Evolutionary conservation across 1,140 invertebrate species (phyloP), one percentile per base, ranked within the genome.

Genomic region (Pristionchus pacificus): DNA sequence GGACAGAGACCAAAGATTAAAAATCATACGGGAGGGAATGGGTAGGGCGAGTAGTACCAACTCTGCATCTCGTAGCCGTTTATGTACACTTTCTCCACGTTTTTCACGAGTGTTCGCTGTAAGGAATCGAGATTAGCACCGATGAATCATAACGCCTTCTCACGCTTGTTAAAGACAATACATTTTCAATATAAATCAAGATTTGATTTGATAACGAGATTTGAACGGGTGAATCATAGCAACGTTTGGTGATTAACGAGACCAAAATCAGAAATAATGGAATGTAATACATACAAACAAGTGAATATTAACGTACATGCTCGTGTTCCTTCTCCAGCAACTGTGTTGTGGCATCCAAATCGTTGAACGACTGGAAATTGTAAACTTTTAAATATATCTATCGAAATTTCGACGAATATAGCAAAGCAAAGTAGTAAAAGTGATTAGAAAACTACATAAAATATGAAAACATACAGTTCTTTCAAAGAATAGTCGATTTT

Each of bases 31-130:
- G n/a, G n/a, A n/a, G n/a, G n/a, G n/a, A n/a, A 67, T 1, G 83
- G 81, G 55, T 82, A 84, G 1, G 81, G 81, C 14, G 81, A 82
- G 64, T 82, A 83, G 69, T 83, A 83, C 81, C 81, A 83, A 2
- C 81, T 75, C 57, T 78, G 68, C 13, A 83, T 84, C 19, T 60
- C 29, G 49, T 68, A 6, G 0, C 27, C 29, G 15, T 66, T 66
- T 0, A 73, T 60, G 2, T 25, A 60, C 3, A 73, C 58, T 27
- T 27, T 38, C n/a, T 60, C 32, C 19, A 73, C 68, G 29, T 66
- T 65, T 24, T 73, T 73, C 10, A 73, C 68, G 55, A 64, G 68
- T 25, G 71, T 73, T 29, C 71, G 28, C 71, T 72, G 64, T 31
- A 67, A 70, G 15, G 0, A 14, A 38, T 24, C n/a, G n/a, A n/a